Evolutionary conservation across 2,888 invertebrate genomes (phyloP).

Genomic region (Diachrysia chrysitis): DNA sequence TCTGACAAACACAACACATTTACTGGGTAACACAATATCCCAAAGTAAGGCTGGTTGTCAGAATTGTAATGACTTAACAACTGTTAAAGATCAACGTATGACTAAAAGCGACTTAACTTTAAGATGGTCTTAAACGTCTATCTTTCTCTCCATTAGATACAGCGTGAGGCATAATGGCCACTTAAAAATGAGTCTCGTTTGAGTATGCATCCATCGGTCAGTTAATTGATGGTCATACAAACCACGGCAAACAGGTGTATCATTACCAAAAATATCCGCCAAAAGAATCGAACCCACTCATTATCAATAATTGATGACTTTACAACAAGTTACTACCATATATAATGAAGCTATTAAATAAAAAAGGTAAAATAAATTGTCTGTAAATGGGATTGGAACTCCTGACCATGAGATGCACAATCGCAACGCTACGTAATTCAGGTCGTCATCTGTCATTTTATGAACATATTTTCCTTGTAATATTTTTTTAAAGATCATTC

Average conservation of each 20-base stretch:
- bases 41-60: too few species aligned
- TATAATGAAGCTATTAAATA: background rate
- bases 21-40: too few species aligned
- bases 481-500: background rate
- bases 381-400: background rate
- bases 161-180: background rate
- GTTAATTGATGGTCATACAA: background rate
- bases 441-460: background rate
- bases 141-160: too few species aligned
- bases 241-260: constrained; percentile 4
- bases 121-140: too few species aligned
- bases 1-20: too few species aligned
- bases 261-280: constrained; percentile 4
- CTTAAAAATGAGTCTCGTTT: background rate
- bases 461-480: background rate
- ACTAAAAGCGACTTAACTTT: background rate
- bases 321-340: background rate
- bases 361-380: constrained; percentile 4
- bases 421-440: background rate
- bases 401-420: background rate
- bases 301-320: background rate
- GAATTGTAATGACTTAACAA: too few species aligned
- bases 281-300: background rate
- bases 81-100: too few species aligned
- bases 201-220: too few species aligned